Conservation (phyloP, 2,888 invertebrate species). For the Agonopterix arenella region DNA sequence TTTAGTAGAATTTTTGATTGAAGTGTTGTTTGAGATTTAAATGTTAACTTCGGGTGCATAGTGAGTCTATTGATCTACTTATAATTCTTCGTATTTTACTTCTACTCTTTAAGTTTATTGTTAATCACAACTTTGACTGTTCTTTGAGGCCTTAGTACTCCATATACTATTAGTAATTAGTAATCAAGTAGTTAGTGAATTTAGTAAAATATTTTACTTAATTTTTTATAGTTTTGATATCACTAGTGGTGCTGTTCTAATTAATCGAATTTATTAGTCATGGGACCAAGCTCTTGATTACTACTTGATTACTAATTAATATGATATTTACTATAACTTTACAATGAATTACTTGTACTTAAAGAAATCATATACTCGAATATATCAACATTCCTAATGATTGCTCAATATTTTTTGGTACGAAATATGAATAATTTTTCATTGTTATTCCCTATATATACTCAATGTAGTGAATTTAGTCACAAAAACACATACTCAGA, state of each 20-base stretch:
- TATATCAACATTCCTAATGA: slow-evolving; percentile 20
- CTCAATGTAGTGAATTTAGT: slow-evolving; percentile 55
- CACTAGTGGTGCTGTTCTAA: too few species aligned
- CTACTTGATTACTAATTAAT: too few species aligned
- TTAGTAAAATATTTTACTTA: too few species aligned
- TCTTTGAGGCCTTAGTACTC: slow-evolving; percentile 4
- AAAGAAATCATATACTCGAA: slow-evolving; percentile 15
- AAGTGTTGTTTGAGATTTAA: slow-evolving; percentile 53
- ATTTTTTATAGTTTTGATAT: too few species aligned
- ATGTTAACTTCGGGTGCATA: slow-evolving; percentile 58
- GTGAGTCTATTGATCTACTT: slow-evolving; percentile 21
- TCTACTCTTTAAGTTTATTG: slow-evolving; percentile 12
- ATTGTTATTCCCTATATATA: slow-evolving; percentile 22
- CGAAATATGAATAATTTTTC: slow-evolving; percentile 2
- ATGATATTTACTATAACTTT: neutral
- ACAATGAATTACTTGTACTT: slow-evolving; percentile 6
- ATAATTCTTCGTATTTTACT: neutral
- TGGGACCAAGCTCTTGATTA: too few species aligned
- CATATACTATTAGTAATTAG: slow-evolving; percentile 3
- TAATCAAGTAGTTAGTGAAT: too few species aligned
- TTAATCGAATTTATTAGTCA: too few species aligned
- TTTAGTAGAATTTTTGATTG: slow-evolving; percentile 60
- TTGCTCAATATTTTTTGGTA: slow-evolving; percentile 23
- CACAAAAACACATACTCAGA: slow-evolving; percentile 56
- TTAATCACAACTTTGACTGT: slow-evolving; percentile 11